phyloP scores from a whole-genome alignment of 2,113 vertebrate genomes.

The Cephalopholis sonnerati region DNA sequence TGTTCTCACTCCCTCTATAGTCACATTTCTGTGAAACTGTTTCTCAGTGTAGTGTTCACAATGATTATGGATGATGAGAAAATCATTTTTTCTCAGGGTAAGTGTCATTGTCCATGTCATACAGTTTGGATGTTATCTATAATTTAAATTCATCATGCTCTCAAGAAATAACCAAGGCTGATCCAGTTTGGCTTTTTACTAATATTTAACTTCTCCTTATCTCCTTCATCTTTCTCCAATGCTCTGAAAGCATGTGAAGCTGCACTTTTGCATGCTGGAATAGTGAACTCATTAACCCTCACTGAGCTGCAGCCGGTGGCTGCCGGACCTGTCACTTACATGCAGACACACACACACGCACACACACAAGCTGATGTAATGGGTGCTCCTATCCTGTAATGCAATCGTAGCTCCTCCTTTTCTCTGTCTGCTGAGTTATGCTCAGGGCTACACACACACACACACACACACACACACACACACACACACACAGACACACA shows the following conservation, averaged over 20 bases:
- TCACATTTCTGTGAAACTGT: neutral
- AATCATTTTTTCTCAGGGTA: neutral
- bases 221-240: neutral
- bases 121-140: neutral
- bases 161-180: no score
- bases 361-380: conserved; percentile 49
- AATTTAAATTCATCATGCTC: no score
- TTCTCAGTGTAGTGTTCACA: neutral
- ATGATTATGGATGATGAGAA: neutral
- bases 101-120: neutral
- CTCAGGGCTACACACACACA: neutral
- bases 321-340: conserved; percentile 20
- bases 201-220: no score
- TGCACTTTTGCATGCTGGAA: neutral
- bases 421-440: conserved; percentile 38
- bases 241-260: conserved; percentile 1
- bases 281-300: conserved; percentile 28
- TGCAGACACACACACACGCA: conserved; percentile 14
- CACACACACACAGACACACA: conserved; percentile 18
- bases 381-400: conserved; percentile 42
- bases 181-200: no score
- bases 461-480: conserved; percentile 31
- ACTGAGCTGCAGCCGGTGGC: neutral
- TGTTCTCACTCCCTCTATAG: neutral
- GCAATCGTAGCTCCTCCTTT: conserved; percentile 22